These are phyloP conservation scores for Epistrophe eligans DNA, from an alignment of 2,888 invertebrate genomes.

Conservation along the genomic window DNA sequence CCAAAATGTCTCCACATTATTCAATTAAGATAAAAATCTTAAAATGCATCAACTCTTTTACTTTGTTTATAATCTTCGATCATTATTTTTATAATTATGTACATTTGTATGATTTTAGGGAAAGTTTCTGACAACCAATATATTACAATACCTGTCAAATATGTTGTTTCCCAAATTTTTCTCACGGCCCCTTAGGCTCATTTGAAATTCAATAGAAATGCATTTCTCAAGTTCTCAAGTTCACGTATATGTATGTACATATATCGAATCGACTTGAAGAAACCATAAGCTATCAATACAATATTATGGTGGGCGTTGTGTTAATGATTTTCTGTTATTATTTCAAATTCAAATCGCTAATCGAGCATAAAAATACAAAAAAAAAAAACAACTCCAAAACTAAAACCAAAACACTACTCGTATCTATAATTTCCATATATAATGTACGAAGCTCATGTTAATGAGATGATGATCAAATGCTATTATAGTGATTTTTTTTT, in stretches of 20 bases:
- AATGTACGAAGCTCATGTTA: slow-evolving; percentile 46
- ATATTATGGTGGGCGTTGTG: slow-evolving; percentile 48
- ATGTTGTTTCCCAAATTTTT: neutral
- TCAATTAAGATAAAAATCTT: slow-evolving; percentile 5
- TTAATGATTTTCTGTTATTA: slow-evolving; percentile 36
- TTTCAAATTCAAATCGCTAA: slow-evolving; percentile 46
- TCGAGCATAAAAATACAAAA: slow-evolving; percentile 30
- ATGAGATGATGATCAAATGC: slow-evolving; percentile 53
- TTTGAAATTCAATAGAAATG: slow-evolving; percentile 15
- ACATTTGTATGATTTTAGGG: slow-evolving; percentile 6
- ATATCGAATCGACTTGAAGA: slow-evolving; percentile 4
- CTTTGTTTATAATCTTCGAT: neutral
- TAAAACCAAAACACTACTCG: neutral
- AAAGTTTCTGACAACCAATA: slow-evolving; percentile 24
- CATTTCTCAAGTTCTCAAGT: slow-evolving; percentile 30
- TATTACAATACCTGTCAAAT: slow-evolving; percentile 9
- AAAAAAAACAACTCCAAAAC: slow-evolving; percentile 6
- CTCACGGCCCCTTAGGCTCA: slow-evolving; percentile 23
- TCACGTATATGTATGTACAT: neutral
- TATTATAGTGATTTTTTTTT: slow-evolving; percentile 24
- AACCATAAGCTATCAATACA: slow-evolving; percentile 7
- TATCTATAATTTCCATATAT: slow-evolving; percentile 33
- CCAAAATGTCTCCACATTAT: neutral
- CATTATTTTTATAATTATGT: neutral
- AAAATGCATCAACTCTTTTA: neutral